Evolutionary conservation across 2,888 invertebrate genomes (phyloP).

Genomic region (Orthonychiurus folsomi): DNA sequence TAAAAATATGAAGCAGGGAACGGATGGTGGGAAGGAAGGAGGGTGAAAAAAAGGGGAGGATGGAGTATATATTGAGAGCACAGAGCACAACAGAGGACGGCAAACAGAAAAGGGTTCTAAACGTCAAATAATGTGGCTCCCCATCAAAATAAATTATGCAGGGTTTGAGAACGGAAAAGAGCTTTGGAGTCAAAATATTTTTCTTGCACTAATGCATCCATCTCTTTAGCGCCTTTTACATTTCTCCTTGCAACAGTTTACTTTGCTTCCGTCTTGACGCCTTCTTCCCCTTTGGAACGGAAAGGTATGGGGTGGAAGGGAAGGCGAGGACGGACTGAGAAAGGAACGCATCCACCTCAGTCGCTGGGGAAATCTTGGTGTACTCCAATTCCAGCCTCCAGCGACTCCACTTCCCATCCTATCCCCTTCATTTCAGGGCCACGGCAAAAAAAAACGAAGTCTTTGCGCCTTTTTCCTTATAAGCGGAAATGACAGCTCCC

Average conservation of each 20-base stretch:
- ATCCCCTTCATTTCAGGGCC: not conserved
- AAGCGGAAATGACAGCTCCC: not conserved
- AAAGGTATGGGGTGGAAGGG: not conserved
- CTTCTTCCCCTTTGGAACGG: not conserved
- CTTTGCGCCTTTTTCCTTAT: not conserved
- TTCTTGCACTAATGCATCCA: conserved; percentile 25
- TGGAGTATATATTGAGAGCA: conserved; percentile 13
- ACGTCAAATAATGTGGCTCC: conserved; percentile 28
- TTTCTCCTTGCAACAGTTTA: not conserved
- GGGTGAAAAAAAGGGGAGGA: not conserved
- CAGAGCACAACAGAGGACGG: not conserved
- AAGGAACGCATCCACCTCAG: not conserved
- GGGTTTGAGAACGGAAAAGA: conserved; percentile 21
- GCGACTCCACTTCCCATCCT: not conserved
- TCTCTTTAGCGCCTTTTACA: conserved; percentile 11
- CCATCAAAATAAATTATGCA: conserved; percentile 31
- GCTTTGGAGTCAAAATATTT: conserved; percentile 26
- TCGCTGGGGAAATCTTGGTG: not conserved
- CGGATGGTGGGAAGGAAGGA: not conserved
- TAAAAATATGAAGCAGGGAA: conserved; percentile 3
- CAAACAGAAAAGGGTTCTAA: conserved; percentile 18
- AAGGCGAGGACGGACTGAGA: not conserved
- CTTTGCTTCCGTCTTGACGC: conserved; percentile 5
- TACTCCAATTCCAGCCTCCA: not conserved
- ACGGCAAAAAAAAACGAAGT: not conserved